Conservation (phyloP, 1,140 invertebrate species). For the Alviniconcha marisindica region DNA sequence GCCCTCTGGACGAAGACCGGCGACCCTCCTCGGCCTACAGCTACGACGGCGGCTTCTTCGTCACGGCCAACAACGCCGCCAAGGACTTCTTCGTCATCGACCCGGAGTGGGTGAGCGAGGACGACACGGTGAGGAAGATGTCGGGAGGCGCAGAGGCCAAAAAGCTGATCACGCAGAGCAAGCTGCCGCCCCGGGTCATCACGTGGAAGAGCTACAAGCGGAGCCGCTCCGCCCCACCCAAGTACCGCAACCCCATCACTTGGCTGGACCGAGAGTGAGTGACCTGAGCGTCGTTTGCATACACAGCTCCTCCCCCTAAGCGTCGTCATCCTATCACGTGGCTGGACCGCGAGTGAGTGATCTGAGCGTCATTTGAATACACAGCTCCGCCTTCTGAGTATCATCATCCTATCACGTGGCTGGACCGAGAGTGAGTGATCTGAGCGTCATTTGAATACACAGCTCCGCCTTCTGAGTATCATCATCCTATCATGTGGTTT, state of each 20-base stretch:
- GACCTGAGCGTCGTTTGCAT: too few species aligned
- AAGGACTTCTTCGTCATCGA: constrained; percentile 43
- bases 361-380: too few species aligned
- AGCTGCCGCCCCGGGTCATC: not conserved
- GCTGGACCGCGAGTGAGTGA: not conserved
- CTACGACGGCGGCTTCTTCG: constrained; percentile 43
- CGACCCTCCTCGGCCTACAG: constrained; percentile 23
- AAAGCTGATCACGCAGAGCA: not conserved
- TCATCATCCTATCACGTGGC: constrained; percentile 41
- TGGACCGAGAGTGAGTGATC: not conserved
- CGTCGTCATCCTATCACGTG: constrained; percentile 40
- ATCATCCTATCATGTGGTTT: too few species aligned
- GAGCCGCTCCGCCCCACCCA: constrained; percentile 22
- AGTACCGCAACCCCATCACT: constrained; percentile 37
- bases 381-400: constrained; percentile 18
- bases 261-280: constrained; percentile 11
- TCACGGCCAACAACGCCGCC: constrained; percentile 14
- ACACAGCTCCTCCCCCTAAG: constrained; percentile 24
- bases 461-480: too few species aligned
- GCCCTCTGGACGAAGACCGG: not conserved
- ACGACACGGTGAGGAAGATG: not conserved
- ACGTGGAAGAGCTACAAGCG: constrained; percentile 32
- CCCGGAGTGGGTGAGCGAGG: constrained; percentile 42
- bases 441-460: too few species aligned
- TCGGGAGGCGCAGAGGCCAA: not conserved